Evolutionary conservation across 2,888 invertebrate species (phyloP), one percentile per base, ranked within the genome.

Genomic region (Agriopis aurantiaria): DNA sequence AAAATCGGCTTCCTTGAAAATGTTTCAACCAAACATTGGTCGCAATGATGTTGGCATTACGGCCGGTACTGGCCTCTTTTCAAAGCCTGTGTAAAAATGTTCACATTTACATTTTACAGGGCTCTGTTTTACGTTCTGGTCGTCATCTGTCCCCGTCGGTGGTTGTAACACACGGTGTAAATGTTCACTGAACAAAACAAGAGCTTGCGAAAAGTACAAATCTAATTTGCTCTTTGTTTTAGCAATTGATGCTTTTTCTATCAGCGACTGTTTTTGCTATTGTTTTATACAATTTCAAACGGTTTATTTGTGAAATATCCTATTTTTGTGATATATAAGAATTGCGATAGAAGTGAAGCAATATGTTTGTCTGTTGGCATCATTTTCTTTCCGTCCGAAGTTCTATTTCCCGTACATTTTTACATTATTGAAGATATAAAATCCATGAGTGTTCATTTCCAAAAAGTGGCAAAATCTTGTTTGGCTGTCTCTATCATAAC

Each of bases 71-170:
- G 58, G 41, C 51, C 62, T 63, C 61, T 69, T 67, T 68, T 73
- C 68, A 60, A 67, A 71, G 69, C 69, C 58, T 64, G 74, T 70
- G 69, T 72, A 75, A 74, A 76, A 75, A 78, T 61, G 72, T 68
- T 55, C 53, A 72, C 71, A 80, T 84, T 82, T 78, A 76, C 80
- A 80, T 79, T 74, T 75, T 72, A 80, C 75, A 74, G 60, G 70
- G 74, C 63, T 65, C 46, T 53, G 45, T 52, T 52, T 74, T 69
- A 65, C 68, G 68, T 67, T 68, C 41, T 14, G 14, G 58, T 62
- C 53, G 55, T 58, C 59, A 56, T 65, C 17, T 62, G 65, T 48
- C 14, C 62, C 61, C 68, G 62, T n/a, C 46, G 33, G 23, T 43
- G 43, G 10, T 46, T 23, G 45, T 55, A 55, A 58, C 67, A 62